Conservation (phyloP, 1,140 invertebrate species). For the Drosophila navojoa region DNA sequence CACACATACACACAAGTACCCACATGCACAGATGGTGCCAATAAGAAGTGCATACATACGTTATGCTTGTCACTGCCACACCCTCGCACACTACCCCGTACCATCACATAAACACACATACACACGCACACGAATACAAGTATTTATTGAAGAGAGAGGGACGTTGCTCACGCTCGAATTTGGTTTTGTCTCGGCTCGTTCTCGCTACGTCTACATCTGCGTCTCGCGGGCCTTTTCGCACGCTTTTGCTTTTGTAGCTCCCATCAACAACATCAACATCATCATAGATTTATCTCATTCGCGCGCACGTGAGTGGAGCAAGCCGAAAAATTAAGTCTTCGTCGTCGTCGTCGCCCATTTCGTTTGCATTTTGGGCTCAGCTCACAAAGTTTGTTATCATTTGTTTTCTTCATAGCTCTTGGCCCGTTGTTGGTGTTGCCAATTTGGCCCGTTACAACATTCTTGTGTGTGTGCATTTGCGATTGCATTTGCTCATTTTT, state of each 20-base stretch:
- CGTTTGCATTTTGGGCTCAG: constrained; percentile 28
- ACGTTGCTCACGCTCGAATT: constrained; percentile 34
- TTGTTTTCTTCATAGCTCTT: constrained; percentile 36
- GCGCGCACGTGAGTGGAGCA: constrained; percentile 68
- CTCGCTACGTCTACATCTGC: constrained; percentile 24
- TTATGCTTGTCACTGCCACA: constrained; percentile 73
- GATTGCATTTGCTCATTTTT: constrained; percentile 15
- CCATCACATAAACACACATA: constrained; percentile 5
- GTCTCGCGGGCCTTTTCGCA: constrained; percentile 56
- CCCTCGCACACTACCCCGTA: constrained; percentile 54
- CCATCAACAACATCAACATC: constrained; percentile 59
- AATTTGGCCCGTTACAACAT: constrained; percentile 68
- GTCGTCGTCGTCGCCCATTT: constrained; percentile 42
- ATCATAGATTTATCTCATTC: constrained; percentile 82
- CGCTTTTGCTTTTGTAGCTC: constrained; percentile 42
- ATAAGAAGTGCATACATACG: constrained; percentile 25
- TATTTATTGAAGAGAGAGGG: constrained; percentile 23
- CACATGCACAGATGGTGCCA: constrained; percentile 24
- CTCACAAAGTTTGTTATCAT: constrained; percentile 59
- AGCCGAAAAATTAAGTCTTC: constrained; percentile 70
- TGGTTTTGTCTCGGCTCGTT: constrained; percentile 42
- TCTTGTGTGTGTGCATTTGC: constrained; percentile 30
- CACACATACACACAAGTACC: not conserved
- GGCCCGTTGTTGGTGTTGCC: constrained; percentile 37
- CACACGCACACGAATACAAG: not conserved